A percentile compares a stretch with the other conserved stretches of the same genome.
Conservation (phyloP, 2,797 vertebrate species). For the Pelochelys cantorii region DNA sequence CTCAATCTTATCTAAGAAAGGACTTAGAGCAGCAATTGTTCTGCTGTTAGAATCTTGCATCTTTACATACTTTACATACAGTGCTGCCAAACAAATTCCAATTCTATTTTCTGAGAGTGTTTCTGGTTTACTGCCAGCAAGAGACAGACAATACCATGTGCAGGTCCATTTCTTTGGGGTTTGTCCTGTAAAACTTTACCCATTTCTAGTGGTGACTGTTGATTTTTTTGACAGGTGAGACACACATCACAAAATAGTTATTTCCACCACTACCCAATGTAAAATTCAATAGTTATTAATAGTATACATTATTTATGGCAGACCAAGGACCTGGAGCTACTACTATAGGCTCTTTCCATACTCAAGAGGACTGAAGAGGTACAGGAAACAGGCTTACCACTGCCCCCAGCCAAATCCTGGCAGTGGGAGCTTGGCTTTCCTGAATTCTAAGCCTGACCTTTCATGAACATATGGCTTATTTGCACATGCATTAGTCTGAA, state of each 20-base stretch:
- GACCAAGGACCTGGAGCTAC: neutral
- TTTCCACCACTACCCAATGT: neutral
- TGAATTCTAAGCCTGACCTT: neutral
- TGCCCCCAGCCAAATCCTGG: neutral
- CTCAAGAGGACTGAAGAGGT: neutral
- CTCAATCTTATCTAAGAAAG: constrained; percentile 23
- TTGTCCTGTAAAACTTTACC: neutral
- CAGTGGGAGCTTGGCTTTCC: neutral
- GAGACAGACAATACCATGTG: neutral
- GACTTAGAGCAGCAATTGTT: neutral
- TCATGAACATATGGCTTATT: neutral
- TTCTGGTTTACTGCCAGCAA: constrained; percentile 41
- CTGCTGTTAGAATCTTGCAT: constrained; percentile 23
- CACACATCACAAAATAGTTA: neutral
- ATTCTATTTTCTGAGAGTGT: constrained; percentile 5
- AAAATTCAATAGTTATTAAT: neutral
- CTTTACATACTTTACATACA: constrained; percentile 50
- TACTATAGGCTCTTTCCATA: neutral
- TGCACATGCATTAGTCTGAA: neutral
- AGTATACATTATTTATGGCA: neutral
- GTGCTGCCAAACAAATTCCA: constrained; percentile 48
- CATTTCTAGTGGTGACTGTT: neutral
- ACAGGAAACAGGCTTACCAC: neutral
- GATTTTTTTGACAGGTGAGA: neutral
- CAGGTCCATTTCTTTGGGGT: neutral